A percentile compares a stretch with the other conserved stretches of the same genome.
Evolutionary conservation across 1,140 invertebrate genomes (phyloP).

Genomic region (Acyrthosiphon pisum): DNA sequence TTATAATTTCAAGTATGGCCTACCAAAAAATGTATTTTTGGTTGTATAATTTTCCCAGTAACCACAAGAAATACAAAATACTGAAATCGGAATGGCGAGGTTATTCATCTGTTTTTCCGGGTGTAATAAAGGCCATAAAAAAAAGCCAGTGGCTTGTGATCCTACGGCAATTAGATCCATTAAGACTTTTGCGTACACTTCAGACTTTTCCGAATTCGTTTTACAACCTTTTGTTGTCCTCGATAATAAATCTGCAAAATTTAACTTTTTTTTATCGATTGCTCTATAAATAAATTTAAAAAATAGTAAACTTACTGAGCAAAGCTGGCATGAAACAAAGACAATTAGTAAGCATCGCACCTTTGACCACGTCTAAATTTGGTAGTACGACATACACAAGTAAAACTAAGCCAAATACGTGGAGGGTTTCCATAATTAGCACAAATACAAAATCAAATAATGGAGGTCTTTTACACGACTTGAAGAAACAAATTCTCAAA

Average conservation of each 20-base stretch:
- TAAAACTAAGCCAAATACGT: slow-evolving; percentile 83
- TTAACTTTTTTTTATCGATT: slow-evolving; percentile 59
- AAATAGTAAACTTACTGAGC: slow-evolving; percentile 66
- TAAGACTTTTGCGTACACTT: slow-evolving; percentile 74
- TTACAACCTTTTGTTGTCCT: slow-evolving; percentile 72
- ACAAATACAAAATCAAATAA: slow-evolving; percentile 66
- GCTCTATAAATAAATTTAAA: neutral
- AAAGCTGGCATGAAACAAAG: slow-evolving; percentile 87
- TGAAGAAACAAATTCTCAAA: slow-evolving; percentile 88
- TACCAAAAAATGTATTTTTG: slow-evolving; percentile 78
- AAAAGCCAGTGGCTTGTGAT: slow-evolving; percentile 86
- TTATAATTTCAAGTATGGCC: slow-evolving; percentile 58
- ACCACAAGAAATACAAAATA: slow-evolving; percentile 85
- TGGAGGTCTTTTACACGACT: slow-evolving; percentile 64
- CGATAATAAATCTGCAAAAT: slow-evolving; percentile 75
- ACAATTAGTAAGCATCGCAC: slow-evolving; percentile 92
- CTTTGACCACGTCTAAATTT: slow-evolving; percentile 88
- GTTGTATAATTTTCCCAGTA: slow-evolving; percentile 98
- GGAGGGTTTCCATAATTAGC: slow-evolving; percentile 83
- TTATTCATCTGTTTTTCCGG: slow-evolving; percentile 69
- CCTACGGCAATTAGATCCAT: slow-evolving; percentile 83
- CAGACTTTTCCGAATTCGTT: slow-evolving; percentile 68
- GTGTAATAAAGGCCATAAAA: slow-evolving; percentile 83
- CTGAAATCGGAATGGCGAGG: slow-evolving; percentile 84
- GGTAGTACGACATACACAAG: slow-evolving; percentile 88